Conservation (phyloP, 2,797 vertebrate species). For the Pachyuromys duprasi region DNA sequence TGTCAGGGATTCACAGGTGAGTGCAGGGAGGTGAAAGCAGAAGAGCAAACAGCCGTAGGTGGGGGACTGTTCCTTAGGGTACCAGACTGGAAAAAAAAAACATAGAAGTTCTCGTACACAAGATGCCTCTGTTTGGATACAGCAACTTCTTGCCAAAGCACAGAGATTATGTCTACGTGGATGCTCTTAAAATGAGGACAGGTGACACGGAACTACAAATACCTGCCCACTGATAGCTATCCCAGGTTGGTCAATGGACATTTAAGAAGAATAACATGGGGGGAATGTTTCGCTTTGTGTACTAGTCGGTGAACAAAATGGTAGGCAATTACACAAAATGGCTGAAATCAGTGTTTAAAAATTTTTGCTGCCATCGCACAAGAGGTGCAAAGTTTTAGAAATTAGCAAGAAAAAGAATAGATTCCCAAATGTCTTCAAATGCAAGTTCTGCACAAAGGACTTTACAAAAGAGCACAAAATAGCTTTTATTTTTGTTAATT, state of each 20-base stretch:
- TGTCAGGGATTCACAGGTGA: background rate
- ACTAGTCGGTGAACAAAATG: background rate
- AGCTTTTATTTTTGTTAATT: conserved; percentile 28
- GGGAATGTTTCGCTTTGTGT: background rate
- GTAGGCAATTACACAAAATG: background rate
- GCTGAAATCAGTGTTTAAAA: background rate
- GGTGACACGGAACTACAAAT: background rate
- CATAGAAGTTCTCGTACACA: background rate
- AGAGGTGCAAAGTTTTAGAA: background rate
- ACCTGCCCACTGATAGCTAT: background rate
- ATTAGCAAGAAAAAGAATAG: background rate
- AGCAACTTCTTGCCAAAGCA: background rate
- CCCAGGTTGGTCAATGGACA: background rate
- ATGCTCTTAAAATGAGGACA: conserved; percentile 54
- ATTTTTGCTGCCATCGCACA: conserved; percentile 53
- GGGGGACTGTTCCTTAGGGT: background rate
- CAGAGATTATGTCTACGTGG: background rate
- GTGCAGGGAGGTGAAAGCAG: background rate
- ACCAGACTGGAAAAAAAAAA: background rate
- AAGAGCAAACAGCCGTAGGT: background rate
- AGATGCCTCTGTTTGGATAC: background rate
- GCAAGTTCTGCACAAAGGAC: conserved; percentile 12
- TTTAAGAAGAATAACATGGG: background rate
- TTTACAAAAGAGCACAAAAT: background rate
- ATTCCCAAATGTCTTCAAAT: background rate